Base-by-base conservation (phyloP, 2,797 vertebrate genomes). In the Xyrichtys novacula region DNA sequence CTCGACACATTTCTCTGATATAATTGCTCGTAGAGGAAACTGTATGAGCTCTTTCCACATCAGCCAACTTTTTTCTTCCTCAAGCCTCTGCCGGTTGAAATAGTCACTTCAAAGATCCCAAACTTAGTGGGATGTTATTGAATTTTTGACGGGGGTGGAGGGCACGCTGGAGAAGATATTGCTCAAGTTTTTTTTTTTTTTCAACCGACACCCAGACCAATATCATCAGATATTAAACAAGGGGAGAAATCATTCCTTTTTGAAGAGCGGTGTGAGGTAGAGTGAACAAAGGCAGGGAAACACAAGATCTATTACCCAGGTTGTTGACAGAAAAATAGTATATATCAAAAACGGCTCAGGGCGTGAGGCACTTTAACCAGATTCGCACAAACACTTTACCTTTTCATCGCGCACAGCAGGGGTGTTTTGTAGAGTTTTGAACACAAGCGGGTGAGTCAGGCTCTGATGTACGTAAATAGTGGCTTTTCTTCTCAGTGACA, bases 181-280 rank as follows among this genome's bases (percentile, higher is more conserved):
- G 91, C 91, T 81, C 67, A 80, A 87, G 89, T 85, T 89, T 89
- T 90, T 89, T 88, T 83, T 46, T 44, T 16, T 26, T 39, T 39
- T 39, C 38, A 81, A 80, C 83, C 77, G 79, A 83, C 85, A 88
- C 88, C 85, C 88, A 84, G 78, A 87, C 89, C 88, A 90, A 92
- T 91, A 91, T 88, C 88, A 90, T 86, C 83, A 87, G 90, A 92
- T 91, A 93, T 91, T 93, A 91, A 91, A 91, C 90, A 91, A 55
- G 78, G 75, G 72, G 81, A 83, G 71, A 83, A 74, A 81, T 81
- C 78, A 46, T 72, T 67, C 64, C 67, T 25, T 71, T 83, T 88
- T 86, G 81, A 83, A 90, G 76, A 86, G 75, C 17, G 4, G 55
- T 20, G 47, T 20, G 70, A 81, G 40, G 64, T 42, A 69, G 76